phyloP scores from a whole-genome alignment of 2,888 invertebrate species.

The Mythimna loreyi region DNA sequence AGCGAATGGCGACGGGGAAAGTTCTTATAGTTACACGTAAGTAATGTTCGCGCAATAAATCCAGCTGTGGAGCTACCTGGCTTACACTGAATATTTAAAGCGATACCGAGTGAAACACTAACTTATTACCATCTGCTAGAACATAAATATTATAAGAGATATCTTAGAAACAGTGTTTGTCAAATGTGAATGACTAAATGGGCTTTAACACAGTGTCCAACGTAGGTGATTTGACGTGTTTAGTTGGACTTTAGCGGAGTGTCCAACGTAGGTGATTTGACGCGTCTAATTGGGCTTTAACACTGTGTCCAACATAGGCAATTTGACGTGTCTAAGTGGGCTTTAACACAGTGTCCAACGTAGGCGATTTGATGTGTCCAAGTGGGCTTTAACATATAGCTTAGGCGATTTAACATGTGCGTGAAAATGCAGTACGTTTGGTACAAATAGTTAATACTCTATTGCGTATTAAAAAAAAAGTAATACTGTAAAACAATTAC shows the following conservation, averaged over 20 bases:
- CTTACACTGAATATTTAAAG: constrained; percentile 79
- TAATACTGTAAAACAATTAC: too few species aligned
- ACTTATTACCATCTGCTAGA: constrained; percentile 56
- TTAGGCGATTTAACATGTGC: too few species aligned
- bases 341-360: too few species aligned
- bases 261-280: too few species aligned
- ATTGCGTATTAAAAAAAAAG: too few species aligned
- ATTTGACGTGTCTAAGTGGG: too few species aligned
- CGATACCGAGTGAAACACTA: constrained; percentile 64
- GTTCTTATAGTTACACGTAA: constrained; percentile 73
- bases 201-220: background rate
- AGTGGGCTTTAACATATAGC: background rate
- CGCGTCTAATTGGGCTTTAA: background rate
- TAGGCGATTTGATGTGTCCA: background rate
- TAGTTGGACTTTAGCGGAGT: too few species aligned
- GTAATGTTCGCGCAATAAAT: constrained; percentile 69
- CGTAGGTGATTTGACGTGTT: too few species aligned
- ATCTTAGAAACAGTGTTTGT: constrained; percentile 3
- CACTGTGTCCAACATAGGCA: too few species aligned
- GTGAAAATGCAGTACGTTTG: too few species aligned
- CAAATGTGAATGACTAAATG: constrained; percentile 9
- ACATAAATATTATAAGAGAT: constrained; percentile 41
- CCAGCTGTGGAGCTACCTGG: constrained; percentile 58
- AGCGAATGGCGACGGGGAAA: constrained; percentile 64
- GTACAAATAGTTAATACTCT: too few species aligned